Percentiles rank a stretch among this genome's conserved stretches.
Conservation (phyloP, 2,888 invertebrate genomes). For the Drosophila maculinotata region DNA sequence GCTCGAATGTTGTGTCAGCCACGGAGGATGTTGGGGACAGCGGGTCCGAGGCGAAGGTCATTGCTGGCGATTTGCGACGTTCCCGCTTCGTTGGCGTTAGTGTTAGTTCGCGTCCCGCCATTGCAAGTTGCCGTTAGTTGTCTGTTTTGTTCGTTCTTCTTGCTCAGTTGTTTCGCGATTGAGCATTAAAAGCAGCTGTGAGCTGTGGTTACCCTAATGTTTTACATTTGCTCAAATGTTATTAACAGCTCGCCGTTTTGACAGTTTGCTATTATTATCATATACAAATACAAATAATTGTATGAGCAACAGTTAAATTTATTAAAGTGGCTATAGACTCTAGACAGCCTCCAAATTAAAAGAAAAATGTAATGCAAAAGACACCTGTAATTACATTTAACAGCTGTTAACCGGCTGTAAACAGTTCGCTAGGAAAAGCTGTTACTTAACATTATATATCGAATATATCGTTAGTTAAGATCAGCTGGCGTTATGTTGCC, state of each 20-base stretch:
- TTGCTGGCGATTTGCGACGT: constrained; percentile 68
- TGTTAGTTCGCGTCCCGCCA: constrained; percentile 55
- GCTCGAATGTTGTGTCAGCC: constrained; percentile 90
- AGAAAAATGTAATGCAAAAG: no score
- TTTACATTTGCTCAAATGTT: constrained; percentile 14
- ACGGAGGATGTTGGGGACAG: constrained; percentile 82
- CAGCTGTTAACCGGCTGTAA: not conserved
- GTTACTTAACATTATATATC: constrained; percentile 2
- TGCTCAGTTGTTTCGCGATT: constrained; percentile 12
- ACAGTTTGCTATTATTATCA: no score
- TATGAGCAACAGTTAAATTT: no score
- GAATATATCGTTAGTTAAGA: not conserved
- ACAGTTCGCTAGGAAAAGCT: not conserved
- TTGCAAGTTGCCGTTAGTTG: constrained; percentile 21
- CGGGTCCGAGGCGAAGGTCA: constrained; percentile 43
- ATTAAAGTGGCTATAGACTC: no score
- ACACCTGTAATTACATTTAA: no score
- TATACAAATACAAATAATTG: no score
- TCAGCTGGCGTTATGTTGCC: not conserved
- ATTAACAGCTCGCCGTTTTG: constrained; percentile 1
- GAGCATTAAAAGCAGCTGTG: not conserved
- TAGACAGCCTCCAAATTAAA: no score
- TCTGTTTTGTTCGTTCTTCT: constrained; percentile 30
- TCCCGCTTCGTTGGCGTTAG: constrained; percentile 60
- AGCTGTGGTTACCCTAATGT: no score